These are phyloP conservation scores for Selene dorsalis DNA, from an alignment of 2,797 vertebrate genomes.

Conservation along the genomic window DNA sequence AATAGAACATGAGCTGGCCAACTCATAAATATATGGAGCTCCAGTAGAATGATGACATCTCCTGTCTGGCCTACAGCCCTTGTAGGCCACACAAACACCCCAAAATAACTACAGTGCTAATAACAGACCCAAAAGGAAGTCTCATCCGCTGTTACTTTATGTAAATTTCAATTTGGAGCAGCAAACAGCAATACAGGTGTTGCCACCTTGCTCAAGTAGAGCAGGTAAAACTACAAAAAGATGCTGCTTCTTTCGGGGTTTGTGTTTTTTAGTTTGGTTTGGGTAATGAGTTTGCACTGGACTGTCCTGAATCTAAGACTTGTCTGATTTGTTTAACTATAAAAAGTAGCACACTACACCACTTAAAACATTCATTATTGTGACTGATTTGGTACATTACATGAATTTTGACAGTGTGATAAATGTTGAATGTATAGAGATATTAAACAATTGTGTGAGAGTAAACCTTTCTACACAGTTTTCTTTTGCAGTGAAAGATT, in stretches of 20 bases:
- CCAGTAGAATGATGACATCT: constrained; percentile 78
- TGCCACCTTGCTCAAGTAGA: neutral
- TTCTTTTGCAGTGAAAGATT: constrained; percentile 9
- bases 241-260: neutral
- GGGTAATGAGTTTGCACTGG: neutral
- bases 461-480: neutral
- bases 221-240: neutral
- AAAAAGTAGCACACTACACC: neutral
- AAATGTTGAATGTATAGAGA: neutral
- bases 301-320: neutral
- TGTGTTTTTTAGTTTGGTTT: neutral
- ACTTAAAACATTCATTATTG: neutral
- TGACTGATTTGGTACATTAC: neutral
- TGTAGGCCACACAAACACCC: constrained; percentile 68
- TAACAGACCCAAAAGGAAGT: constrained; percentile 46
- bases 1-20: constrained; percentile 81
- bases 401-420: neutral
- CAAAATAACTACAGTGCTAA: constrained; percentile 65
- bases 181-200: constrained; percentile 20
- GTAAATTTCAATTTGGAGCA: constrained; percentile 37
- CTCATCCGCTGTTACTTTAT: constrained; percentile 35
- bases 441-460: neutral
- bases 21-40: constrained; percentile 80
- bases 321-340: neutral
- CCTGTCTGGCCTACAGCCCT: constrained; percentile 73